Conservation (phyloP, 2,113 vertebrate species). For the Australoheros scitulus region DNA sequence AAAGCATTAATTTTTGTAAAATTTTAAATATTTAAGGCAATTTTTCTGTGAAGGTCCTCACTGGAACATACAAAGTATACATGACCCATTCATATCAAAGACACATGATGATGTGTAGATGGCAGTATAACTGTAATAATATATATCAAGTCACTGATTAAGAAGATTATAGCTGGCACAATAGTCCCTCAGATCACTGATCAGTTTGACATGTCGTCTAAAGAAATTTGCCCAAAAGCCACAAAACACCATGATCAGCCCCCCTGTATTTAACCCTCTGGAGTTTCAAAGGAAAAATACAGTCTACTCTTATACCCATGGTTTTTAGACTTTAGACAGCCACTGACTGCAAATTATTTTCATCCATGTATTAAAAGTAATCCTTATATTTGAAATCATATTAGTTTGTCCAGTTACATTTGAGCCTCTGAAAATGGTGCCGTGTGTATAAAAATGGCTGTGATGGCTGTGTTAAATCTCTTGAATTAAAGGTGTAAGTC, state of each 20-base stretch:
- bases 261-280: background rate
- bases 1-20: background rate
- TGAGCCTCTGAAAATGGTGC: too few species aligned
- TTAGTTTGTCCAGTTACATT: too few species aligned
- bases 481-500: background rate
- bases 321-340: background rate
- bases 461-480: background rate
- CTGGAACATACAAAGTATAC: background rate
- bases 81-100: background rate
- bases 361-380: background rate
- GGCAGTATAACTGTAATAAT: background rate
- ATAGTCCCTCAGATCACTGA: background rate
- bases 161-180: background rate
- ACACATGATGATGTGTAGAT: background rate
- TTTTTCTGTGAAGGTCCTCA: background rate
- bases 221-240: slow-evolving; percentile 1
- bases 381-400: too few species aligned
- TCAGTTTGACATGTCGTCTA: background rate
- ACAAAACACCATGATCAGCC: background rate
- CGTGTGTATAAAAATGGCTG: too few species aligned
- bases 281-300: background rate
- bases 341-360: background rate
- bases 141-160: background rate
- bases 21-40: background rate
- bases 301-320: background rate